Evolutionary conservation across 1,140 invertebrate species (phyloP), one percentile per base, ranked within the genome.

Genomic region (Drosophila ambigua): DNA sequence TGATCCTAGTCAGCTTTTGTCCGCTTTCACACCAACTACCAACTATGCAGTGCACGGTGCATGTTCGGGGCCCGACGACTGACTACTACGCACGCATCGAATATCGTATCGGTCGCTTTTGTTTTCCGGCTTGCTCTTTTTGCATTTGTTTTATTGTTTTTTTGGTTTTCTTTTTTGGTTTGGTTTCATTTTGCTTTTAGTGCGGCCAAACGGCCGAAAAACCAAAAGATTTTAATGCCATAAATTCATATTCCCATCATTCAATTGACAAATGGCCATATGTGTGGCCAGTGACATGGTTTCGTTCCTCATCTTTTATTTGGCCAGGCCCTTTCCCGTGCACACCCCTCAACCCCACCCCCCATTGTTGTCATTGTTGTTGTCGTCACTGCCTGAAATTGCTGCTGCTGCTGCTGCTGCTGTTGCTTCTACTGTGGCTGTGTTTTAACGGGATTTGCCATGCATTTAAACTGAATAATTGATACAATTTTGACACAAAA

Each of bases 391-490:
- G 15, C 41, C 41, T 31, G 31, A 52, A 43, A 44, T 57, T 44
- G 41, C 26, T 55, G 41, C 16, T 57, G 28, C 28, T 55, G 31
- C 16, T n/a, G 16, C 43, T 48, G 35, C 16, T 28, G 45, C 24
- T 57, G 51, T 5, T 13, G 4, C 16, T 41, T 13, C 23, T 49
- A 24, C 20, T 43, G 35, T 11, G 35, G 60, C 39, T 28, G 55
- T 55, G 53, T 68, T 76, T 76, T 76, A 68, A 76, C 73, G 58
- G 67, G 78, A 87, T 81, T 85, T 85, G 69, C 64, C 50, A 52
- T 51, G 74, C 62, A 75, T 87, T 81, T 87, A 62, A 67, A 54
- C 69, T 81, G 82, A 87, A 85, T 85, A 87, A 78, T 75, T 87
- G 74, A 85, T 78, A 49, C 66, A 62, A 87, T 60, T 87, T 77